Base-by-base conservation (phyloP, 2,113 vertebrate species). In the Desmodus rotundus region DNA sequence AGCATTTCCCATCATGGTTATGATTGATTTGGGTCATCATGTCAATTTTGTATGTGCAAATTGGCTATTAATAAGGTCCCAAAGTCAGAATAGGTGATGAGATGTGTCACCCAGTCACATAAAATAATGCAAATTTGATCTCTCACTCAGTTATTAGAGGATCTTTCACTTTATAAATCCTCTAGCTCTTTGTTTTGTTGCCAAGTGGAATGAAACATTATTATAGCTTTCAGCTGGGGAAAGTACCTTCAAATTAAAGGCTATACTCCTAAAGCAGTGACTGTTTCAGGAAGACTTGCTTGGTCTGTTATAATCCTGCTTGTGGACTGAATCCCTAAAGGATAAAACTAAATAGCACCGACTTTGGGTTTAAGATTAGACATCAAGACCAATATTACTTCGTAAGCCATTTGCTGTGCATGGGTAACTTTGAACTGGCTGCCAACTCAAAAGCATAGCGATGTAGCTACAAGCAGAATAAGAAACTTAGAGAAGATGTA, bases 51-150 rank as follows among this genome's bases (percentile, higher is more conserved):
- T 74, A 9, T 92, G 72, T 88, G 77, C 33, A 96, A 97, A 96
- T 50, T 87, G 56, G 70, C 87, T 96, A 43, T 89, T 96, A 95
- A 88, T 91, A 93, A 95, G 90, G 50, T 31, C 41, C 50, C 63
- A 70, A 77, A 96, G 81, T 90, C 94, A 96, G 92, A 91, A 94
- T 83, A 96, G 95, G 70, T 80, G 65, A 94, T 95, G 67, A 89
- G 77, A 94, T 86, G 19, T 95, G 63, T 88, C 93, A 97, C 22
- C 65, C 28, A 63, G 52, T 89, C 65, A 91, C 50, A 88, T 84
- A 91, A 96, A 88, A 89, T 38, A 88, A 92, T 97, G 82, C 36
- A 97, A 95, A 97, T 96, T 93, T 97, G 68, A 96, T 94, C 76
- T 84, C 33, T 94, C 78, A 77, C 78, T 96, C 89, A 91, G 50